Evolutionary conservation across 2,888 invertebrate genomes (phyloP), one percentile per base, ranked within the genome.

Genomic region (Alsophila aescularia): DNA sequence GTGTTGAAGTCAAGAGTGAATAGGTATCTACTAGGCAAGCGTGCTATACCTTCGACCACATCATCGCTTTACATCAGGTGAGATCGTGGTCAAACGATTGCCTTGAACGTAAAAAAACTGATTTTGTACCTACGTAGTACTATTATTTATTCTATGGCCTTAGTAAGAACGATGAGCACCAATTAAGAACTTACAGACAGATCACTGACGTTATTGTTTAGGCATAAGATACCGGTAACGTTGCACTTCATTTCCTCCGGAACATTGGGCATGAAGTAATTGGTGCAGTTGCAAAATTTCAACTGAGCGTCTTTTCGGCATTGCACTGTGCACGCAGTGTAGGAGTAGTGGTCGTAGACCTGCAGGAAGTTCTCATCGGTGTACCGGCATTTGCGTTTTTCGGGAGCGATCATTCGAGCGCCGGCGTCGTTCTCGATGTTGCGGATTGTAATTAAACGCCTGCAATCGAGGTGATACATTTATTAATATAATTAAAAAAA

Each of bases 331-430:
- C 96, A 96, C 0, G 95, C 95, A 27, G 94, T 94, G 64, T 90
- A 90, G 42, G 96, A 96, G 67, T 96, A 96, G 72, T 93, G 90
- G 0, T 85, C 84, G 73, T 95, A 94, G 0, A 95, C 93, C 32
- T 88, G 70, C 41, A 90, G 60, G 31, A 76, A 81, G 62, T 93
- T 92, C 79, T 96, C 96, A 60, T 95, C 93, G 0, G 92, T 92
- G 70, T 95, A 96, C 2, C 95, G 94, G 74, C 96, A 96, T 73
- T 94, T 94, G n/a, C 96, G 92, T 75, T 95, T 95, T 5, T 85
- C 78, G 0, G 95, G 92, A 13, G 93, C 86, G 2, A 95, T 93
- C 48, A 92, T 87, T 2, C 93, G 92, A 0, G 94, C 94, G 57
- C 93, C 94, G 2, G 92, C 92, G 66, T 95, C 95, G 75, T 96